Conservation (phyloP, 2,797 vertebrate genomes). For the Psittacula echo region DNA sequence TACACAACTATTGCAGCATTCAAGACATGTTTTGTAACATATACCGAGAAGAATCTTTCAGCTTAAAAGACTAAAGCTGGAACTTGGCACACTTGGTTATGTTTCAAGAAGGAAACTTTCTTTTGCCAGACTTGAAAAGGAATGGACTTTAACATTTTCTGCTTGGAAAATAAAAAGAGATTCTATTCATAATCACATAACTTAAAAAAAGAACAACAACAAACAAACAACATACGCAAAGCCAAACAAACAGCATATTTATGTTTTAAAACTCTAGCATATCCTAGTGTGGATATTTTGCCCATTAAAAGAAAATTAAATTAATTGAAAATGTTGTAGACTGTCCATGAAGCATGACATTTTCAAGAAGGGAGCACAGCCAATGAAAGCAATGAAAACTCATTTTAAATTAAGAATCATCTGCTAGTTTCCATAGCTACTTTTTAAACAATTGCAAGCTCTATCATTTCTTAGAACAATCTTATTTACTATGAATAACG, state of each 20-base stretch:
- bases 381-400: slow-evolving; percentile 48
- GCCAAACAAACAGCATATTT: neutral
- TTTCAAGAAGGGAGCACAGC: slow-evolving; percentile 20
- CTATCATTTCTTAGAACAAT: neutral
- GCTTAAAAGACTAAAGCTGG: neutral
- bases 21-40: neutral
- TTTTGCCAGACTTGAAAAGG: neutral
- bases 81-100: neutral
- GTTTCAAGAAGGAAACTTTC: slow-evolving; percentile 17
- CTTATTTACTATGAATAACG: slow-evolving; percentile 42
- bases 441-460: slow-evolving; percentile 29
- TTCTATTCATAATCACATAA: neutral
- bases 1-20: neutral
- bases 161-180: neutral
- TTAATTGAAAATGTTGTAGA: slow-evolving; percentile 12
- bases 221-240: neutral
- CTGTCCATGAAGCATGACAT: neutral
- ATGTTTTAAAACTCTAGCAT: neutral
- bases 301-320: slow-evolving; percentile 36
- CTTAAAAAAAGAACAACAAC: neutral
- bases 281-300: slow-evolving; percentile 21
- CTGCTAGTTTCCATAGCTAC: slow-evolving; percentile 39
- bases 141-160: neutral
- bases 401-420: slow-evolving; percentile 14
- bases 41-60: neutral